Conservation (phyloP, 2,888 invertebrate species). For the Epicampocera succincta region DNA sequence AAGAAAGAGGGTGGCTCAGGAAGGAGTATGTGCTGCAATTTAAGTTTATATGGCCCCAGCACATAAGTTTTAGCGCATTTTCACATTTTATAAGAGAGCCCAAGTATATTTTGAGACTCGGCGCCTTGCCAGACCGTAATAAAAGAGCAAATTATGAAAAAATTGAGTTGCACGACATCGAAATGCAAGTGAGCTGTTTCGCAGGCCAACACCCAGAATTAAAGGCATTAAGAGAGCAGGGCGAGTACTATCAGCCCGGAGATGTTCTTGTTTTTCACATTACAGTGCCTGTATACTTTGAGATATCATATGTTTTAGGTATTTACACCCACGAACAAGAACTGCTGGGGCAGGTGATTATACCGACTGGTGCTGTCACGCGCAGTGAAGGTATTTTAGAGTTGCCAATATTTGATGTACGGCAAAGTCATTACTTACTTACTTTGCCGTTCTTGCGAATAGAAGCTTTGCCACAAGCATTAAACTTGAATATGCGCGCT, state of each 20-base stretch:
- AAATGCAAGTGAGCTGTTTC: conserved; percentile 74
- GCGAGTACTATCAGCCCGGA: conserved; percentile 72
- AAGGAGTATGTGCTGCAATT: conserved; percentile 90
- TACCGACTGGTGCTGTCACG: conserved; percentile 89
- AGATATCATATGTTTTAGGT: conserved; percentile 72
- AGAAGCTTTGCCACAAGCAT: conserved; percentile 74
- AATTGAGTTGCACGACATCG: conserved; percentile 68
- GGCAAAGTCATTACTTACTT: conserved; percentile 88
- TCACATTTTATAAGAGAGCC: conserved; percentile 81
- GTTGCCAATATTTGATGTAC: conserved; percentile 87
- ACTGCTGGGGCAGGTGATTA: conserved; percentile 92
- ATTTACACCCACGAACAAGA: conserved; percentile 69
- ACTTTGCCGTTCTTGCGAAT: conserved; percentile 84
- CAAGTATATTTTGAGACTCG: conserved; percentile 53
- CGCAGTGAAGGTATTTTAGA: conserved; percentile 88
- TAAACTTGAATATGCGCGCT: conserved; percentile 87
- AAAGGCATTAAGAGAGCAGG: conserved; percentile 70
- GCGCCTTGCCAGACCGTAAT: conserved; percentile 61
- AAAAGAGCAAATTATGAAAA: neutral
- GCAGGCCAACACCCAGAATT: conserved; percentile 74
- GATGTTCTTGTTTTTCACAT: conserved; percentile 75
- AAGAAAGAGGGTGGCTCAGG: conserved; percentile 90
- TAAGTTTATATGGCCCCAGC: conserved; percentile 88
- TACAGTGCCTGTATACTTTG: conserved; percentile 71
- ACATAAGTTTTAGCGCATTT: conserved; percentile 84